phyloP scores from a whole-genome alignment of 2,113 vertebrate genomes.

The Seriola dumerili region DNA sequence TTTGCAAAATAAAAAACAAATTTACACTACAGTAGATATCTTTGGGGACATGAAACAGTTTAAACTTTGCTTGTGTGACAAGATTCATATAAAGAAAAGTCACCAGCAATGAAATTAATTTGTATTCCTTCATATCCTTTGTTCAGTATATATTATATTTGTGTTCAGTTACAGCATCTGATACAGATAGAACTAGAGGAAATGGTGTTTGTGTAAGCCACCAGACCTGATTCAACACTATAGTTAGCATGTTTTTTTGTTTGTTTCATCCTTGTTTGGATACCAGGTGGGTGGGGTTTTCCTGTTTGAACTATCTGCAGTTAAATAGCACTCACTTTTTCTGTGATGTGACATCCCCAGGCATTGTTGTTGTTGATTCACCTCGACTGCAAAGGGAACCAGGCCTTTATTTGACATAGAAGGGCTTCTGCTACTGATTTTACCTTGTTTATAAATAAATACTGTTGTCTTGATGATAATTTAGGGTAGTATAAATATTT shows the following conservation, averaged over 20 bases:
- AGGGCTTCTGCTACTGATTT: no score
- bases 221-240: background rate
- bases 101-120: no score
- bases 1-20: no score
- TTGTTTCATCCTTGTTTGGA: conserved; percentile 11
- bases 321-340: background rate
- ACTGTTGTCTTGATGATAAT: no score
- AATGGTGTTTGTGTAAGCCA: conserved; percentile 5
- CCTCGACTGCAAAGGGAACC: background rate
- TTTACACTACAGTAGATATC: background rate
- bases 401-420: no score
- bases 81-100: background rate
- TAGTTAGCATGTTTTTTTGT: background rate
- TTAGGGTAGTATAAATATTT: no score
- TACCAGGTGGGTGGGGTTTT: background rate
- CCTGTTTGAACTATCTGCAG: background rate
- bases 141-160: background rate
- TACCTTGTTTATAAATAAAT: no score
- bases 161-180: background rate
- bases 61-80: background rate
- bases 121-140: background rate
- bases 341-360: no score
- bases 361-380: background rate
- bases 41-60: background rate
- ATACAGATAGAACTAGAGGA: conserved; percentile 11